A percentile compares a stretch with the other conserved stretches of the same genome.
Evolutionary conservation across 2,797 vertebrate species (phyloP).

Genomic region (Sciaenops ocellatus): DNA sequence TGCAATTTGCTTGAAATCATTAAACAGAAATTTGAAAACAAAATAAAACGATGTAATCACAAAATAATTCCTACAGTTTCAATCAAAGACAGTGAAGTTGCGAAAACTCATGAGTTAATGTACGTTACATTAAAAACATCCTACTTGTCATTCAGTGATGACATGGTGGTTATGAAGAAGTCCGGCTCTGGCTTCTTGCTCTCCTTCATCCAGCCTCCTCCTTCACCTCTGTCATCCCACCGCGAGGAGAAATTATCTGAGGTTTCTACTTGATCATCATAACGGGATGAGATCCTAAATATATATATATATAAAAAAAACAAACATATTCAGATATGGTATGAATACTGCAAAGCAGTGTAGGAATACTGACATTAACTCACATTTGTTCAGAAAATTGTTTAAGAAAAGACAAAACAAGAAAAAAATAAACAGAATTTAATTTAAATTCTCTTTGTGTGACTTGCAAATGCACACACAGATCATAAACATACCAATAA

Average conservation of each 20-base stretch:
- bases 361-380: background rate
- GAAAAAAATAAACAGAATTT: background rate
- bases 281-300: slow-evolving; percentile 76
- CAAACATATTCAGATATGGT: background rate
- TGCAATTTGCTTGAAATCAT: no score
- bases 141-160: slow-evolving; percentile 89
- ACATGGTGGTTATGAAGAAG: slow-evolving; percentile 78
- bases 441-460: background rate
- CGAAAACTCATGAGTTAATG: background rate
- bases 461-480: background rate
- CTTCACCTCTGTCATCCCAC: slow-evolving; percentile 87
- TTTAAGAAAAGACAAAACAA: no score
- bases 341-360: background rate
- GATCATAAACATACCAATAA: background rate
- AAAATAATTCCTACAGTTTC: background rate
- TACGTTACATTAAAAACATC: background rate
- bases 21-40: no score
- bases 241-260: slow-evolving; percentile 84
- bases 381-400: background rate
- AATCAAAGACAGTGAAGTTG: background rate
- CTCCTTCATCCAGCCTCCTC: slow-evolving; percentile 89
- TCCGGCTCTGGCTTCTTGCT: slow-evolving; percentile 84
- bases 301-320: background rate
- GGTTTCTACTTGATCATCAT: slow-evolving; percentile 85
- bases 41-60: no score